Conservation (phyloP, 2,888 invertebrate species). For the Mechanitis messenoides region DNA sequence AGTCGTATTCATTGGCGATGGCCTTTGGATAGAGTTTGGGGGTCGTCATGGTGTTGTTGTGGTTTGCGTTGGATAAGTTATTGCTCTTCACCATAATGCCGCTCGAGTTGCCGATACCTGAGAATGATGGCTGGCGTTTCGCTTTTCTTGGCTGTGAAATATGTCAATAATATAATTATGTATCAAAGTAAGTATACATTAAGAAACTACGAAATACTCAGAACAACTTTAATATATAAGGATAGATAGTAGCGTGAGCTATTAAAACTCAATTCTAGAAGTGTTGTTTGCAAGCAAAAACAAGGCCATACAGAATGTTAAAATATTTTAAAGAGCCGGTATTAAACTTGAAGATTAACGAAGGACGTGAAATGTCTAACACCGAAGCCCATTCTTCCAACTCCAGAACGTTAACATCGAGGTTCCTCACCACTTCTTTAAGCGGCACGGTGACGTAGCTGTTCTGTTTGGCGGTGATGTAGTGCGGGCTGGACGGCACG, state of each 20-base stretch:
- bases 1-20: slow-evolving; percentile 84
- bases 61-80: slow-evolving; percentile 78
- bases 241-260: too few relatives aligned
- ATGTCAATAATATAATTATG: not conserved
- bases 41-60: slow-evolving; percentile 75
- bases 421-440: slow-evolving; percentile 80
- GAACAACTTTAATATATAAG: too few relatives aligned
- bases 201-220: too few relatives aligned
- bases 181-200: too few relatives aligned
- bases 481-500: slow-evolving; percentile 87
- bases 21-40: slow-evolving; percentile 83
- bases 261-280: too few relatives aligned
- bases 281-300: too few relatives aligned
- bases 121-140: slow-evolving; percentile 84
- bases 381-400: not conserved
- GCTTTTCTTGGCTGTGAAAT: slow-evolving; percentile 65
- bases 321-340: too few relatives aligned
- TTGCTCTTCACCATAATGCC: slow-evolving; percentile 76
- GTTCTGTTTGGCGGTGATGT: slow-evolving; percentile 87
- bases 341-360: too few relatives aligned
- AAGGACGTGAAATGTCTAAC: too few relatives aligned
- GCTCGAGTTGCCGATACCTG: slow-evolving; percentile 71
- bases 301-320: too few relatives aligned
- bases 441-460: slow-evolving; percentile 89
- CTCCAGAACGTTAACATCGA: not conserved